phyloP scores from a whole-genome alignment of 2,113 vertebrate genomes.

The Myiagra hebetior region DNA sequence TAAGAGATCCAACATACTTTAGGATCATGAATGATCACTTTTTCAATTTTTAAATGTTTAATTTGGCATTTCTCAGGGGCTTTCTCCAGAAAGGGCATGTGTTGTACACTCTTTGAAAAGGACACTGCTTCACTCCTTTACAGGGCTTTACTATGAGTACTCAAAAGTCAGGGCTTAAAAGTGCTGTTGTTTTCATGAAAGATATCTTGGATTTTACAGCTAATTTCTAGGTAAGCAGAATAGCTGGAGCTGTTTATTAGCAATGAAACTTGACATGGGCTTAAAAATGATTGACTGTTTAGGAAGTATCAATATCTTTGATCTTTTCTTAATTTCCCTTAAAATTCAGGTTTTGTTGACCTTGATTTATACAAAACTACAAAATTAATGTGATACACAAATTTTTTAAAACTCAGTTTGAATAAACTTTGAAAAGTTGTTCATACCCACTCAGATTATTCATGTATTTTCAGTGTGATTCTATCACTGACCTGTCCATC shows the following conservation, averaged over 20 bases:
- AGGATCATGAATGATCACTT: not conserved
- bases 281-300: not conserved
- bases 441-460: not conserved
- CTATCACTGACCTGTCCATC: not conserved
- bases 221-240: not conserved
- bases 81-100: not conserved
- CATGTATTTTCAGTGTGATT: not conserved
- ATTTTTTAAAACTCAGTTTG: not conserved
- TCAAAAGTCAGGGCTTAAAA: not conserved
- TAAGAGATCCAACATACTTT: not conserved
- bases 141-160: not conserved
- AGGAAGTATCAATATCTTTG: not conserved
- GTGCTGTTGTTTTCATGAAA: not conserved
- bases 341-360: not conserved
- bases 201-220: not conserved
- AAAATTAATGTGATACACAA: not conserved
- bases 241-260: not conserved
- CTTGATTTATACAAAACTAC: not conserved
- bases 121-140: not conserved
- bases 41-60: not conserved
- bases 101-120: not conserved
- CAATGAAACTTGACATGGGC: not conserved
- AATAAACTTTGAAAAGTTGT: not conserved
- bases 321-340: not conserved
- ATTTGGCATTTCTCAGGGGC: not conserved